Evolutionary conservation across 2,113 vertebrate species (phyloP).

Genomic region (Gadus chalcogrammus): DNA sequence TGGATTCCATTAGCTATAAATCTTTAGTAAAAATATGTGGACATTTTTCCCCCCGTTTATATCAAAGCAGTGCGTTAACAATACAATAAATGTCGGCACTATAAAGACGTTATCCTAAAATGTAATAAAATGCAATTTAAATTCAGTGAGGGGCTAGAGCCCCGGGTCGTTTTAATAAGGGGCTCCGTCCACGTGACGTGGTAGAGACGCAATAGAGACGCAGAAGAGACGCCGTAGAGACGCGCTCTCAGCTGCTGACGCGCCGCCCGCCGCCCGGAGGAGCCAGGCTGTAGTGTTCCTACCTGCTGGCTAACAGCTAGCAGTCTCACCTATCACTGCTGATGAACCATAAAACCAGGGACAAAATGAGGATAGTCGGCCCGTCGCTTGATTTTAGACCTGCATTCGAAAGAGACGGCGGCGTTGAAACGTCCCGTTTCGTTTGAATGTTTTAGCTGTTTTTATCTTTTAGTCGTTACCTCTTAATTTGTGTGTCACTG

Average conservation of each 20-base stretch:
- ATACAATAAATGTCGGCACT: too few relatives aligned
- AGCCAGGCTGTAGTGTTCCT: not conserved
- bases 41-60: too few relatives aligned
- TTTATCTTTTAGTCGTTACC: conserved; percentile 37
- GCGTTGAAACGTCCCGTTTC: conserved; percentile 29
- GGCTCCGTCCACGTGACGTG: not conserved
- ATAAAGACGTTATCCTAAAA: not conserved
- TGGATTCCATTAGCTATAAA: too few relatives aligned
- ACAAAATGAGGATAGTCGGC: conserved; percentile 44
- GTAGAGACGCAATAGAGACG: too few relatives aligned
- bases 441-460: conserved; percentile 52
- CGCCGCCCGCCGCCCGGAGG: not conserved
- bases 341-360: conserved; percentile 41
- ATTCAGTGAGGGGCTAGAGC: not conserved
- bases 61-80: too few relatives aligned
- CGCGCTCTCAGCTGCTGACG: not conserved
- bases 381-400: conserved; percentile 26
- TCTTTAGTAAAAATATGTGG: too few relatives aligned
- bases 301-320: conserved; percentile 49
- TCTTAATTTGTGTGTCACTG: conserved; percentile 66
- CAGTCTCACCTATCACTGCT: conserved; percentile 56
- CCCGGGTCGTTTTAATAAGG: not conserved
- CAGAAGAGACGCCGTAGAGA: not conserved
- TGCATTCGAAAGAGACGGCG: conserved; percentile 28
- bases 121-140: not conserved